Evolutionary conservation across 2,797 vertebrate species (phyloP), one percentile per base, ranked within the genome.

Genomic region (Pelobates cultripes): DNA sequence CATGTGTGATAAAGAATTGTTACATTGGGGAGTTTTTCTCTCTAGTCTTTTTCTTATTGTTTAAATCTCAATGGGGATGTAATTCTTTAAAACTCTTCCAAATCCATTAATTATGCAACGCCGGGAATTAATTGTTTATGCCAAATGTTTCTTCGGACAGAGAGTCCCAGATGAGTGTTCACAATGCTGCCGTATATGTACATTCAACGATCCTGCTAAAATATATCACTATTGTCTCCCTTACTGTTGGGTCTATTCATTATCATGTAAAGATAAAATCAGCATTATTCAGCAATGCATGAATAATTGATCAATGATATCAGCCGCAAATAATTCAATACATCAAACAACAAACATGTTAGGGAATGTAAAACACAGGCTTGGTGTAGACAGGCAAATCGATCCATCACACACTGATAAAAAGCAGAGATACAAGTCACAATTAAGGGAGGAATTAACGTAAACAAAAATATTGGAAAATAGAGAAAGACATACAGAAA

Each of bases 301-400:
- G 63, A 83, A 74, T 83, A 70, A 83, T 74, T 74, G n/a, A 83
- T 79, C 63, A 75, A 79, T 75, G n/a, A 75, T 55, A 75, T 61
- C 74, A 53, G 12, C 70, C 44, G 44, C 61, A 79, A 75, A 83
- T 60, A 78, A 79, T 42, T 75, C 51, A 8, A 61, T 63, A 70
- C 55, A 70, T 55, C 74, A 44, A 42, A 53, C 63, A 70, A 43
- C 70, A 78, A 78, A 63, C 66, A 74, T 70, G 68, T 61, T 69
- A 69, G 45, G n/a, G 53, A 60, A 53, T 63, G 28, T 51, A 64
- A 78, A 75, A 43, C 15, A 47, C 61, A 44, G n/a, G 45, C 57
- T 41, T 74, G 60, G 47, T 70, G 28, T 61, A 70, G 70, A 53
- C 15, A 43, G 53, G 14, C 8, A 15, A n/a, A 45, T 73, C 40